These are phyloP conservation scores for Aradophagus sp. DNA, from an alignment of 1,140 invertebrate species.

Conservation along the genomic window DNA sequence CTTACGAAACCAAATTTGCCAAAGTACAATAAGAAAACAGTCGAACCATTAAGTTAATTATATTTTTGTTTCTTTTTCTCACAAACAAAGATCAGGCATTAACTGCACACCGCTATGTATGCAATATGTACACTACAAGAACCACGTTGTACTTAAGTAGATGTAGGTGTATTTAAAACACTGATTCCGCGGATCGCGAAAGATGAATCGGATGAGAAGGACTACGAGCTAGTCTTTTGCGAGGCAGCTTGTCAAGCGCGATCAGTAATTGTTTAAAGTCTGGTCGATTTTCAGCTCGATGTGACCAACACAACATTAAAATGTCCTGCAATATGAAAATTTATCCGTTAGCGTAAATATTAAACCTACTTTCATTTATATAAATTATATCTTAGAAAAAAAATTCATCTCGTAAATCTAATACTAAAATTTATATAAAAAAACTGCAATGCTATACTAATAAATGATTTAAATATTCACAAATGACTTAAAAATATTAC, in stretches of 20 bases:
- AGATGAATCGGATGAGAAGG: conserved; percentile 97
- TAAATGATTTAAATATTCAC: too few relatives aligned
- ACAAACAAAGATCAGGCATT: conserved; percentile 67
- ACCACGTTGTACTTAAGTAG: conserved; percentile 68
- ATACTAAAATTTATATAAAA: too few relatives aligned
- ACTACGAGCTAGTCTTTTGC: conserved; percentile 94
- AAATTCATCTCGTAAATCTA: too few relatives aligned
- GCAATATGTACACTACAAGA: conserved; percentile 72
- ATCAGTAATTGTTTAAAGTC: conserved; percentile 91
- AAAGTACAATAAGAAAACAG: too few relatives aligned
- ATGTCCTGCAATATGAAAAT: conserved; percentile 84
- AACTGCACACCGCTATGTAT: conserved; percentile 64
- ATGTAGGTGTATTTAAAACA: conserved; percentile 81
- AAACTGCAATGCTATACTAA: too few relatives aligned
- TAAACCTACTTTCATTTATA: too few relatives aligned
- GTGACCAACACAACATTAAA: conserved; percentile 97
- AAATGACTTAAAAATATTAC: too few relatives aligned
- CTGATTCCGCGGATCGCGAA: conserved; percentile 92
- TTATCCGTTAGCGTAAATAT: too few relatives aligned
- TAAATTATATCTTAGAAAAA: too few relatives aligned
- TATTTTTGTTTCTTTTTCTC: conserved; percentile 49
- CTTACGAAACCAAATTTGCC: too few relatives aligned
- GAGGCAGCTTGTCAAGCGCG: conserved; percentile 91
- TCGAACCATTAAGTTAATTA: conserved; percentile 57
- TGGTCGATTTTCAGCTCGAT: conserved; percentile 86